Percentiles rank a stretch among this genome's conserved stretches.
These are phyloP conservation scores for Acropora yongei DNA, from an alignment of 64 coral and sea anemone species.

Conservation along the genomic window DNA sequence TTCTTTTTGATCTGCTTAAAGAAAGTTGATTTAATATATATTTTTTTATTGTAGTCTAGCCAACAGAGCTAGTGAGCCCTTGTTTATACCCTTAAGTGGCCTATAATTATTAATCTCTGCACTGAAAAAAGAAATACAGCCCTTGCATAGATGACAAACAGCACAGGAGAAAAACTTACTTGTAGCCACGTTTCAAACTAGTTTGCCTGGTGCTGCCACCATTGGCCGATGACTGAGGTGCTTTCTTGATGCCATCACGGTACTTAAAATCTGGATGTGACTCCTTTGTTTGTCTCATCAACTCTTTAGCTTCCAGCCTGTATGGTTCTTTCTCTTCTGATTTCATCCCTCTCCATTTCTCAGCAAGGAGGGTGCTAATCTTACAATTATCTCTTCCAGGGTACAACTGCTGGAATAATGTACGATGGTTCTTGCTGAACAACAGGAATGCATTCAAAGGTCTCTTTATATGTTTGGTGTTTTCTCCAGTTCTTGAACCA, in stretches of 20 bases:
- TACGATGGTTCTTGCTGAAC: slow-evolving; percentile 49
- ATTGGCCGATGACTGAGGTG: background rate
- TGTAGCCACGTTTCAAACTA: slow-evolving; percentile 7
- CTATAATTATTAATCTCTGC: too few species aligned
- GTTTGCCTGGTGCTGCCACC: background rate
- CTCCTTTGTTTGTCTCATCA: slow-evolving; percentile 62
- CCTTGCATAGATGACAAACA: too few species aligned
- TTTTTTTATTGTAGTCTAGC: too few species aligned
- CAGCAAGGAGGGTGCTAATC: slow-evolving; percentile 62
- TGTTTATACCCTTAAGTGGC: too few species aligned
- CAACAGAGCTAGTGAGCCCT: too few species aligned
- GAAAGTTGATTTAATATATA: too few species aligned
- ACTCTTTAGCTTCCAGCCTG: slow-evolving; percentile 33
- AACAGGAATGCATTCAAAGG: slow-evolving; percentile 71
- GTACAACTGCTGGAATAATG: slow-evolving; percentile 42
- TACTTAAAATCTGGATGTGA: slow-evolving; percentile 74
- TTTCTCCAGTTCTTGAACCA: background rate
- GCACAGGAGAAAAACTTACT: background rate
- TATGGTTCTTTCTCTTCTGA: slow-evolving; percentile 59
- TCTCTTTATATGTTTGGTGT: slow-evolving; percentile 26
- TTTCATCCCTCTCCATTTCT: slow-evolving; percentile 51
- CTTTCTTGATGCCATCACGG: slow-evolving; percentile 9
- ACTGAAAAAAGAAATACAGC: too few species aligned
- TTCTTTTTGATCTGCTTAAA: too few species aligned
- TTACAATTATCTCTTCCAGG: slow-evolving; percentile 59